Evolutionary conservation across 1,140 invertebrate species (phyloP).

Genomic region (Aphelenchoides fujianensis): DNA sequence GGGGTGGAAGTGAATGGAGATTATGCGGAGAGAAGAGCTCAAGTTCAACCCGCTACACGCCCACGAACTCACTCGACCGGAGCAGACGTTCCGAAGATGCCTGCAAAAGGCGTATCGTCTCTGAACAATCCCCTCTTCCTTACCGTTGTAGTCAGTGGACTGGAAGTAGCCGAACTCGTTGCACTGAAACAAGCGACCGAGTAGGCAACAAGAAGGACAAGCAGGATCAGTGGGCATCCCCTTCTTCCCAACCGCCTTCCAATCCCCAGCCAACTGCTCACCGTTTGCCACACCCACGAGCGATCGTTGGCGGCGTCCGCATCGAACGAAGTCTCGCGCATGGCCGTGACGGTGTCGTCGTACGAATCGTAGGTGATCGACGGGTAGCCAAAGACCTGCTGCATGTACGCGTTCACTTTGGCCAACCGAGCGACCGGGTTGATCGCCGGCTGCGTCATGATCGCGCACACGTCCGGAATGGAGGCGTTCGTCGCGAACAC

Average conservation of each 20-base stretch:
- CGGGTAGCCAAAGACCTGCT: background rate
- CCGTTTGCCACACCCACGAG: constrained; percentile 84
- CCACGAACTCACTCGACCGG: constrained; percentile 66
- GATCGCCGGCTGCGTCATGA: constrained; percentile 21
- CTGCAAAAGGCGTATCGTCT: too few species aligned
- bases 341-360: background rate
- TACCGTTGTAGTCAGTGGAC: constrained; percentile 73
- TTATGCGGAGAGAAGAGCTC: too few species aligned
- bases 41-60: too few species aligned
- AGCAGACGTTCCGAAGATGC: constrained; percentile 73
- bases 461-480: constrained; percentile 29
- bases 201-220: too few species aligned
- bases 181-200: too few species aligned
- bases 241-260: too few species aligned
- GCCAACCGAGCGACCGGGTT: constrained; percentile 23
- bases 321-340: background rate
- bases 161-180: constrained; percentile 92
- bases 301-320: background rate
- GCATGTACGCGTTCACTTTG: constrained; percentile 25
- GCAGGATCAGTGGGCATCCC: too few species aligned
- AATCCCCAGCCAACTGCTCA: too few species aligned
- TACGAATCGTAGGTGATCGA: background rate
- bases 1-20: too few species aligned
- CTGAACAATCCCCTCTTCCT: too few species aligned
- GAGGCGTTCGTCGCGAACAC: background rate